These are phyloP conservation scores for Sabatieria punctata DNA, from an alignment of 2,888 invertebrate species.

Conservation along the genomic window DNA sequence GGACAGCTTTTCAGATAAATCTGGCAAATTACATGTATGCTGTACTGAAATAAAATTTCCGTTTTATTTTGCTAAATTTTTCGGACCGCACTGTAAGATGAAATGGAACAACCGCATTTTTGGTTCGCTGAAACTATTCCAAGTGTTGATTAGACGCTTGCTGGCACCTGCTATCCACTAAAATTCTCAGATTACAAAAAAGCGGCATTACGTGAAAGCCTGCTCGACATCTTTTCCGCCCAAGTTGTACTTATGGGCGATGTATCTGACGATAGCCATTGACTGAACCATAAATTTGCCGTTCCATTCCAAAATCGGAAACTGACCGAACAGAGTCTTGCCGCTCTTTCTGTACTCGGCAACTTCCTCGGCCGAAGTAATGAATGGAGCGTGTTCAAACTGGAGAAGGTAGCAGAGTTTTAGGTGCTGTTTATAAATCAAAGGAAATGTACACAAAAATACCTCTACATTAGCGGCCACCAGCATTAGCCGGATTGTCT, in stretches of 20 bases:
- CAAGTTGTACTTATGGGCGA: not conserved
- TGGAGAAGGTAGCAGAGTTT: not conserved
- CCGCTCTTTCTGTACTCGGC: not conserved
- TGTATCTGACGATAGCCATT: not conserved
- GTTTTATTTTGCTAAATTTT: no score
- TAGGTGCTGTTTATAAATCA: not conserved
- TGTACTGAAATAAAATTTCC: no score
- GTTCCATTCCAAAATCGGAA: not conserved
- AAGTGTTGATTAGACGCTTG: no score
- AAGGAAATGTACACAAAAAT: not conserved
- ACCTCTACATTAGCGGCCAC: not conserved
- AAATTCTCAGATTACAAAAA: no score
- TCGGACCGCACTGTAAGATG: no score
- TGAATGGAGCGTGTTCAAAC: not conserved
- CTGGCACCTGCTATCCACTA: no score
- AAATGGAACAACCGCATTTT: no score
- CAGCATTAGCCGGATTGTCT: not conserved
- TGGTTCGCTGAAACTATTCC: no score
- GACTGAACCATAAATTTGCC: not conserved
- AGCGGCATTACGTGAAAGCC: not conserved
- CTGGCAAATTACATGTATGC: no score
- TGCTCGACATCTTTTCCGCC: not conserved
- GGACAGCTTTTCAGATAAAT: no score
- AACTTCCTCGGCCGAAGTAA: not conserved
- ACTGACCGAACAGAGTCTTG: not conserved